These are phyloP conservation scores for Zoroaster sp. DNA, from an alignment of 53 echinoderm and acorn worm genomes.

Conservation along the genomic window DNA sequence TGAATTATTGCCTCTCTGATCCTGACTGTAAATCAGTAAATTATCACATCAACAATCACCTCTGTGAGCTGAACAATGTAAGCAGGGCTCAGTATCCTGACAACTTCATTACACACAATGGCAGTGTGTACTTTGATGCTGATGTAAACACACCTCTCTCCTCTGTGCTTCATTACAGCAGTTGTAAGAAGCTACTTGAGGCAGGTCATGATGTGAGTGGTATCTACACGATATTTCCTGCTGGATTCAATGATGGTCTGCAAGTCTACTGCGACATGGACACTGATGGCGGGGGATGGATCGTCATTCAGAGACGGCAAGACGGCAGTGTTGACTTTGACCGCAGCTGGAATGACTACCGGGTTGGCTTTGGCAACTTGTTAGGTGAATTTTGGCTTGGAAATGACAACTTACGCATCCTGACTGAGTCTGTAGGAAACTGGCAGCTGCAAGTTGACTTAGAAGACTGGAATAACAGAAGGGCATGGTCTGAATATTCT, in stretches of 20 bases:
- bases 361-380: not conserved
- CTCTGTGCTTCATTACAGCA: not conserved
- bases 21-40: not conserved
- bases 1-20: not conserved
- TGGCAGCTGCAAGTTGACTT: constrained; percentile 10
- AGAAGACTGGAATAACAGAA: not conserved
- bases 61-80: not conserved
- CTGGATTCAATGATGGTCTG: not conserved
- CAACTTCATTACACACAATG: not conserved
- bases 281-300: constrained; percentile 32
- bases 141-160: not conserved
- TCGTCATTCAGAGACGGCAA: constrained; percentile 8
- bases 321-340: not conserved
- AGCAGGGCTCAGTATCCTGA: not conserved
- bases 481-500: not conserved
- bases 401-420: not conserved
- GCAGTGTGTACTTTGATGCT: not conserved
- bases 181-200: constrained; percentile 11
- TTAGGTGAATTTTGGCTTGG: constrained; percentile 28
- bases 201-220: not conserved
- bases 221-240: constrained; percentile 26
- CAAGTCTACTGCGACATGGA: constrained; percentile 31
- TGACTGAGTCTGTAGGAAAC: not conserved
- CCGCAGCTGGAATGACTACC: constrained; percentile 25
- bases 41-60: not conserved